A percentile compares a stretch with the other conserved stretches of the same genome.
These are phyloP conservation scores for Sympetrum striolatum DNA, from an alignment of 2,888 invertebrate genomes.

Conservation along the genomic window DNA sequence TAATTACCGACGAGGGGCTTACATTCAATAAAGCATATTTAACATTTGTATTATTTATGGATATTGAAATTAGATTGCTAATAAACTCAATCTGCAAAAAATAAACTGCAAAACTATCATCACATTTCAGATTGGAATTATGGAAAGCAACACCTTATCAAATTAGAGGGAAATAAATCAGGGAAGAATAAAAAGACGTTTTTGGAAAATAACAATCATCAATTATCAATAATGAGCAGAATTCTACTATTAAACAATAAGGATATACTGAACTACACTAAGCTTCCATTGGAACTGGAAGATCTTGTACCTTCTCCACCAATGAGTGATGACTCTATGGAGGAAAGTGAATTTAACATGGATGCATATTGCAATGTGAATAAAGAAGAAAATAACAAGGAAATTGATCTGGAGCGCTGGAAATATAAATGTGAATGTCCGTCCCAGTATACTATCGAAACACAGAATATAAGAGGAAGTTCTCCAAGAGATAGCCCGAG, in stretches of 20 bases:
- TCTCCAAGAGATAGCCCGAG: neutral
- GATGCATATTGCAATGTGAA: neutral
- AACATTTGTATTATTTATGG: neutral
- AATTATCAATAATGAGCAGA: neutral
- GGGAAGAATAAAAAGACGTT: neutral
- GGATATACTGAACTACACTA: neutral
- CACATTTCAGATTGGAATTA: neutral
- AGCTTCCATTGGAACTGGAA: neutral
- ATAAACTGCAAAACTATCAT: too few species aligned
- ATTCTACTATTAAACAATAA: neutral
- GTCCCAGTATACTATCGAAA: neutral
- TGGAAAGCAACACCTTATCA: neutral
- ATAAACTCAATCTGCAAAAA: neutral
- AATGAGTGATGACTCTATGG: conserved; percentile 16
- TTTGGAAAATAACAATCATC: neutral
- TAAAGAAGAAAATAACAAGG: neutral
- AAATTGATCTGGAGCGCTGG: neutral
- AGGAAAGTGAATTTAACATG: neutral
- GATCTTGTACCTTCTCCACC: neutral
- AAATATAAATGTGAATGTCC: neutral
- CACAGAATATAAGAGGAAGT: neutral
- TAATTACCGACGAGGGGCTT: neutral
- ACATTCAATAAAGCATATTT: neutral
- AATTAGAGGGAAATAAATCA: neutral
- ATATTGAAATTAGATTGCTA: neutral